A percentile compares a stretch with the other conserved stretches of the same genome.
These are phyloP conservation scores for Hydractinia symbiolongicarpus DNA, from an alignment of 30 jellyfish, hydroid and myxozoan species.

Conservation along the genomic window DNA sequence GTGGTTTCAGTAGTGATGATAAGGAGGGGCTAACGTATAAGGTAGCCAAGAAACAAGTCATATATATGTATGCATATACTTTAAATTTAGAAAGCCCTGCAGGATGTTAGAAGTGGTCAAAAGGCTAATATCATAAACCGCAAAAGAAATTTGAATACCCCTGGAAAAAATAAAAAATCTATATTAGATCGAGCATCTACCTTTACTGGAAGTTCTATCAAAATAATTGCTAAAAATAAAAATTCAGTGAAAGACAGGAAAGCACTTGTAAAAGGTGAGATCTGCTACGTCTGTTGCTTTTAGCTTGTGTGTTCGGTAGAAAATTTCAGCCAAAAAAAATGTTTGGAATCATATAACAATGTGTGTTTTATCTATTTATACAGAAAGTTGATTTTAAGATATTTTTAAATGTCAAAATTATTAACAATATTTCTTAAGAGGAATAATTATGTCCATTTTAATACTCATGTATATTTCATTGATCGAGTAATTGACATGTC, in stretches of 20 bases:
- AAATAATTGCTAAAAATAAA: conserved; percentile 47
- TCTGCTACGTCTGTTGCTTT: no score
- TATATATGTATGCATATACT: conserved; percentile 7
- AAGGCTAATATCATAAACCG: conserved; percentile 26
- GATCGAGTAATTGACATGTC: no score
- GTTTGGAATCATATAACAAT: no score
- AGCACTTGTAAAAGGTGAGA: neutral
- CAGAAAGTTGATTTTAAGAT: no score
- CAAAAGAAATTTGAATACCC: conserved; percentile 20
- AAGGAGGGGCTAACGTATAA: conserved; percentile 11
- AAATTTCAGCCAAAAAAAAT: no score
- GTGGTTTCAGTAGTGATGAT: neutral
- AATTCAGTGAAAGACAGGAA: neutral
- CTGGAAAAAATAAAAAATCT: neutral
- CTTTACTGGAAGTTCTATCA: conserved; percentile 65
- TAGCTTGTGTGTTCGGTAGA: no score
- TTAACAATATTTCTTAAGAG: no score
- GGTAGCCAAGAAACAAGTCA: conserved; percentile 20
- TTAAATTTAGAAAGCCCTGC: conserved; percentile 28
- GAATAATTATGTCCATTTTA: no score
- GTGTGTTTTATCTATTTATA: no score
- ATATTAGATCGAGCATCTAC: conserved; percentile 34
- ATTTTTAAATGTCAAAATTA: no score
- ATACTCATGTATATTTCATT: no score
- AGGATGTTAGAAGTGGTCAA: conserved; percentile 25